These are phyloP conservation scores for Mactromeris polynyma DNA, from an alignment of 2,888 invertebrate species.

Conservation along the genomic window DNA sequence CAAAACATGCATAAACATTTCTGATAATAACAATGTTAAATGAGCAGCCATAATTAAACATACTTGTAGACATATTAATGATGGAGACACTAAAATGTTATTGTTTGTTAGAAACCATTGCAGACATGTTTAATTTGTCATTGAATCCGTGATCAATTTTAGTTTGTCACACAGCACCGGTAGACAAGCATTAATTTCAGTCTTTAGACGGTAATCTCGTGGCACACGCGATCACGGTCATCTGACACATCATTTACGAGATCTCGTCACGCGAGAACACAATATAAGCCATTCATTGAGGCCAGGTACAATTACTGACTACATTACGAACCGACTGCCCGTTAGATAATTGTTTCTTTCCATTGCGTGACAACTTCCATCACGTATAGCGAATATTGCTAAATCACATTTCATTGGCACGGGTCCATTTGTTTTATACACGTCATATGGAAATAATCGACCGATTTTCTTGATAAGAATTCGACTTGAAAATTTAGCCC, in stretches of 20 bases:
- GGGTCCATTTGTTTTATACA: slow-evolving; percentile 43
- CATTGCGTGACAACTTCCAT: slow-evolving; percentile 60
- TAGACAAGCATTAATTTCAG: slow-evolving; percentile 71
- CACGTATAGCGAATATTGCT: slow-evolving; percentile 64
- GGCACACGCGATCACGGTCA: slow-evolving; percentile 67
- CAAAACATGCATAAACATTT: too few species aligned
- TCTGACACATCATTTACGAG: slow-evolving; percentile 69
- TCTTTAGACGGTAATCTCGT: slow-evolving; percentile 63
- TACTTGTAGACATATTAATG: slow-evolving; percentile 6
- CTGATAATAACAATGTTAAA: not conserved
- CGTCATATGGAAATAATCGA: slow-evolving; percentile 44
- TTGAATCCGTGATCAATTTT: slow-evolving; percentile 65
- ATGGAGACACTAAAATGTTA: not conserved
- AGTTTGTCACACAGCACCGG: slow-evolving; percentile 67
- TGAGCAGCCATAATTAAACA: not conserved
- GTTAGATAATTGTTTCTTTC: slow-evolving; percentile 69
- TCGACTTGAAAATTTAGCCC: slow-evolving; percentile 35
- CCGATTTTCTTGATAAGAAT: slow-evolving; percentile 32
- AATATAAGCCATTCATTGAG: slow-evolving; percentile 70
- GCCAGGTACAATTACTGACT: slow-evolving; percentile 69
- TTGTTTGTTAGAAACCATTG: slow-evolving; percentile 27
- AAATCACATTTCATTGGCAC: slow-evolving; percentile 68
- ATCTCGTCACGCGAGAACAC: slow-evolving; percentile 62
- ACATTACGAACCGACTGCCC: slow-evolving; percentile 66
- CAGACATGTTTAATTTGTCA: slow-evolving; percentile 69